Evolutionary conservation across 2,797 vertebrate species (phyloP).

Genomic region (Neopelma chrysocephalum): DNA sequence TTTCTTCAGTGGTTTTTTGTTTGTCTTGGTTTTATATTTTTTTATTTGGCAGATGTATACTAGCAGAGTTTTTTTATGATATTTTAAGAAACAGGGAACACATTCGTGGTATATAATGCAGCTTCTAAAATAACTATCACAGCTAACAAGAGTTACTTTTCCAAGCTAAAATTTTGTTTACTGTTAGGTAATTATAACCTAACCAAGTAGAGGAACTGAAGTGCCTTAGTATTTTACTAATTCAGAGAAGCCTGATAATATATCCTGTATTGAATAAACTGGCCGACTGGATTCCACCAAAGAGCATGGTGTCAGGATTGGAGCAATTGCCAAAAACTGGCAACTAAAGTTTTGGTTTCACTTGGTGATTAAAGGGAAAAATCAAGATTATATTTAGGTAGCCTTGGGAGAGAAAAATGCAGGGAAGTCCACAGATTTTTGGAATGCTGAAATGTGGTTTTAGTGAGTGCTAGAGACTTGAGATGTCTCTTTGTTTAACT

Average conservation of each 20-base stretch:
- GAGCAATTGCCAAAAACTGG: not conserved
- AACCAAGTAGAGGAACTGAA: not conserved
- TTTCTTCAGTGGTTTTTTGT: not conserved
- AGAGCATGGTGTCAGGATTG: not conserved
- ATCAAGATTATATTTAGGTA: not conserved
- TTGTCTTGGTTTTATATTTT: not conserved
- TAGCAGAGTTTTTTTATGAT: not conserved
- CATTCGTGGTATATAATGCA: not conserved
- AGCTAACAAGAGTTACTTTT: not conserved
- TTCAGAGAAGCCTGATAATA: not conserved
- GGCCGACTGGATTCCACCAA: not conserved
- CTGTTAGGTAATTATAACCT: not conserved
- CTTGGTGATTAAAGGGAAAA: not conserved
- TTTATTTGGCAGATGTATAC: not conserved
- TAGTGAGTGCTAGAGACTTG: not conserved
- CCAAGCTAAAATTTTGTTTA: not conserved
- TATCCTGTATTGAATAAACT: not conserved
- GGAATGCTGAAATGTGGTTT: not conserved
- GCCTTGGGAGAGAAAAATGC: not conserved
- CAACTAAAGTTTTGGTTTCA: not conserved
- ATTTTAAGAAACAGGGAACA: not conserved
- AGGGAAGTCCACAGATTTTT: not conserved
- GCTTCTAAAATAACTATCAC: not conserved
- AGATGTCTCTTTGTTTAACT: not conserved
- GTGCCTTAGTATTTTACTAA: not conserved